These are phyloP conservation scores for Disparrhopalites patrizii DNA, from an alignment of 2,888 invertebrate genomes.

Conservation along the genomic window DNA sequence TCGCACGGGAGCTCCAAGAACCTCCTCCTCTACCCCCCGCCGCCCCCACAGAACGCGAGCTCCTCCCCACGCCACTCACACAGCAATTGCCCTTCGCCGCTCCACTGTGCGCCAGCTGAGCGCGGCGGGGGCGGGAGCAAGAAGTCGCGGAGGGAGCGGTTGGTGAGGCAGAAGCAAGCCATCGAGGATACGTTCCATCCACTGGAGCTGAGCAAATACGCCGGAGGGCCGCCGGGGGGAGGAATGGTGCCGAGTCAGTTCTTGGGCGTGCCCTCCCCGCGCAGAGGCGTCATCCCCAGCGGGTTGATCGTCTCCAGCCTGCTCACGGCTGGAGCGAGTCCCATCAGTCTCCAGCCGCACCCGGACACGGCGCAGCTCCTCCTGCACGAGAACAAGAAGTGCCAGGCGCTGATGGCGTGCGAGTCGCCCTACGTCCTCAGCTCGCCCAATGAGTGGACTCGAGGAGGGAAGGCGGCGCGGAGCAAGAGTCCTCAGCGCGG, in stretches of 20 bases:
- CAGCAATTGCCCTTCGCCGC: background rate
- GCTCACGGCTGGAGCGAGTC: conserved; percentile 39
- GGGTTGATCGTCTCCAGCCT: conserved; percentile 30
- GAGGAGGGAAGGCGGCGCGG: background rate
- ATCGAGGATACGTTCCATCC: conserved; percentile 38
- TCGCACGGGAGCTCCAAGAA: conserved; percentile 42
- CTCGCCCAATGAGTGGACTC: conserved; percentile 7
- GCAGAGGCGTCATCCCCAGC: conserved; percentile 18
- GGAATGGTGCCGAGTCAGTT: conserved; percentile 22
- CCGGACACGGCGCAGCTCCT: conserved; percentile 46
- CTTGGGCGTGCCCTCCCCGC: conserved; percentile 44
- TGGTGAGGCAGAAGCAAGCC: conserved; percentile 47
- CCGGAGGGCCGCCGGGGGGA: conserved; percentile 7
- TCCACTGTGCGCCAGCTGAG: background rate
- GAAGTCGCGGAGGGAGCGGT: conserved; percentile 25
- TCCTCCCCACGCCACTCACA: background rate
- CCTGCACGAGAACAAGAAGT: conserved; percentile 47
- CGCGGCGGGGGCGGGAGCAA: background rate
- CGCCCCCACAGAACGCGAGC: conserved; percentile 26
- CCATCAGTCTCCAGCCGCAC: conserved; percentile 47
- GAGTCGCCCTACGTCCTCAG: conserved; percentile 15
- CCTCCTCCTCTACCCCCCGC: conserved; percentile 41
- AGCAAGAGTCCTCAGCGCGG: conserved; percentile 35
- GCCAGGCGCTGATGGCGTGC: conserved; percentile 40
- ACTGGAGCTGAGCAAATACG: background rate